These are phyloP conservation scores for Epinephelus lanceolatus DNA, from an alignment of 2,113 vertebrate genomes.

Conservation along the genomic window DNA sequence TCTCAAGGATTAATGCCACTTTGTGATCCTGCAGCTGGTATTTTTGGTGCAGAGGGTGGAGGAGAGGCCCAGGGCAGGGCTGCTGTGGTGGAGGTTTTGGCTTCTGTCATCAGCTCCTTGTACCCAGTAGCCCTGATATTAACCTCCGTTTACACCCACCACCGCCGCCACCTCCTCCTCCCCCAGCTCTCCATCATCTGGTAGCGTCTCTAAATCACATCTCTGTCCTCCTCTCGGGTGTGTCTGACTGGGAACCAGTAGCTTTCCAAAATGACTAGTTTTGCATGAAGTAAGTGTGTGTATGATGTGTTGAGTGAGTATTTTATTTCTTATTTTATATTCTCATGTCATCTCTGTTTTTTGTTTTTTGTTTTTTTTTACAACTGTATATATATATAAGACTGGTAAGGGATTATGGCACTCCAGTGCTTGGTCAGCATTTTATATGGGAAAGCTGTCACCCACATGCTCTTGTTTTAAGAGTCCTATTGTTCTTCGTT, in stretches of 20 bases:
- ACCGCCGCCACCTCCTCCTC: conserved; percentile 15
- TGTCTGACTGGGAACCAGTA: conserved; percentile 51
- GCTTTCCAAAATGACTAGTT: conserved; percentile 56
- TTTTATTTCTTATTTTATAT: conserved; percentile 61
- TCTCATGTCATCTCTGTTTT: conserved; percentile 49
- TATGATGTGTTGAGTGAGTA: conserved; percentile 60
- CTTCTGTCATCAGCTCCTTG: conserved; percentile 41
- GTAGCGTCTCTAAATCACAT: conserved; percentile 30
- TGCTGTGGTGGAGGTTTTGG: conserved; percentile 64
- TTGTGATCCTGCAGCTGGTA: conserved; percentile 55
- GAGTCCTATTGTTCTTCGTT: conserved; percentile 58
- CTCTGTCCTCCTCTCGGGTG: conserved; percentile 45
- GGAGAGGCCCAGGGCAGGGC: conserved; percentile 59
- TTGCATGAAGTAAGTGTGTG: conserved; percentile 58
- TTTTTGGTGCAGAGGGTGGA: conserved; percentile 64
- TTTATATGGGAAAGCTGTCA: conserved; percentile 53
- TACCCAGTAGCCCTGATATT: conserved; percentile 56
- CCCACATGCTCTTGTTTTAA: conserved; percentile 59
- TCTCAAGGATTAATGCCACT: conserved; percentile 48
- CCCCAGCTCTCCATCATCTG: conserved; percentile 33
- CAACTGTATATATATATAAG: conserved; percentile 67
- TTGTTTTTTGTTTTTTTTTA: background rate
- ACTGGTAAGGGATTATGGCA: conserved; percentile 54
- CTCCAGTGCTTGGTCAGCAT: conserved; percentile 57
- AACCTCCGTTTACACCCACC: conserved; percentile 52